A percentile compares a stretch with the other conserved stretches of the same genome.
Evolutionary conservation across 2,888 invertebrate species (phyloP).

Genomic region (Hirudinaria manillensis): DNA sequence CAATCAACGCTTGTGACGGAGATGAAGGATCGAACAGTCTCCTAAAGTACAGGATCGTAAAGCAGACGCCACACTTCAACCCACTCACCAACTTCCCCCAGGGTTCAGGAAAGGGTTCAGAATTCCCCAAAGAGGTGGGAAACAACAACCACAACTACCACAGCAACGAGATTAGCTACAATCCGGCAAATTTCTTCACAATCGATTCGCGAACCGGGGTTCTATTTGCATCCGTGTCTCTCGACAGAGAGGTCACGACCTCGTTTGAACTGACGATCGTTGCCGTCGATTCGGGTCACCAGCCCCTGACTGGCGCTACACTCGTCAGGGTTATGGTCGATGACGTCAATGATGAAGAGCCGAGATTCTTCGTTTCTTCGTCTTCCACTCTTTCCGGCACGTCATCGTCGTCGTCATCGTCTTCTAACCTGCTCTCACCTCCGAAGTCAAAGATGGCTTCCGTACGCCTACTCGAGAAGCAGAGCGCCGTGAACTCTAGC

Average conservation of each 20-base stretch:
- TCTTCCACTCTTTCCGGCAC: slow-evolving; percentile 6
- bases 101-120: background rate
- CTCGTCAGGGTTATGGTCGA: slow-evolving; percentile 33
- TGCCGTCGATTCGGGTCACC: slow-evolving; percentile 28
- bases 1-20: slow-evolving; percentile 19
- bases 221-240: slow-evolving; percentile 40
- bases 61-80: background rate
- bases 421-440: slow-evolving; percentile 12
- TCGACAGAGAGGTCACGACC: slow-evolving; percentile 33
- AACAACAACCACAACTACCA: background rate
- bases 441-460: background rate
- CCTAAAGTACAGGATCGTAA: background rate
- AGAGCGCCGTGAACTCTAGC: background rate
- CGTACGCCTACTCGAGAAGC: no score
- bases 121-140: no score
- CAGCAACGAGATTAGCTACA: slow-evolving; percentile 1
- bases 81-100: background rate
- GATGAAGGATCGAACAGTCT: slow-evolving; percentile 11
- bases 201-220: slow-evolving; percentile 42
- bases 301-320: slow-evolving; percentile 33
- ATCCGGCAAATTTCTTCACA: slow-evolving; percentile 20
- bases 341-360: slow-evolving; percentile 37
- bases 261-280: slow-evolving; percentile 32
- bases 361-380: slow-evolving; percentile 31
- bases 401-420: slow-evolving; percentile 27